Conservation (phyloP, 2,113 vertebrate genomes). For the Microcebus murinus region DNA sequence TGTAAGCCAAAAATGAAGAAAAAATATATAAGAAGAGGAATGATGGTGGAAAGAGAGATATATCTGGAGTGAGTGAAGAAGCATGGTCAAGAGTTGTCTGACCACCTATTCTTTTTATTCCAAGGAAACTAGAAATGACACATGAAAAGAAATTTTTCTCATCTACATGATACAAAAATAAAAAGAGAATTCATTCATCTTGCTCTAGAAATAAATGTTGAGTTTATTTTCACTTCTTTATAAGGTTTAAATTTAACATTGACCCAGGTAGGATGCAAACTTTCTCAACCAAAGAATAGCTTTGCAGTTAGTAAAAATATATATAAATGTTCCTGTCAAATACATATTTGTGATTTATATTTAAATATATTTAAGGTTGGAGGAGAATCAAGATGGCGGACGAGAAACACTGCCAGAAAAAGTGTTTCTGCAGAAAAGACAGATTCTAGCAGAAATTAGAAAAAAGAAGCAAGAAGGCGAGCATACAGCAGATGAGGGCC, state of each 20-base stretch:
- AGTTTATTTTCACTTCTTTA: constrained; percentile 23
- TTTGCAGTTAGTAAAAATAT: neutral
- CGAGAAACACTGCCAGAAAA: too few species aligned
- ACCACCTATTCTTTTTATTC: neutral
- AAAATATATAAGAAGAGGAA: neutral
- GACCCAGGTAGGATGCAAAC: neutral
- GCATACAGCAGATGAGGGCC: too few species aligned
- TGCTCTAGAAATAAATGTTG: neutral
- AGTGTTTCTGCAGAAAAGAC: too few species aligned
- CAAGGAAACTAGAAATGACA: neutral
- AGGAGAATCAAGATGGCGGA: too few species aligned
- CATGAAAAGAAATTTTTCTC: neutral
- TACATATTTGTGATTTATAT: neutral
- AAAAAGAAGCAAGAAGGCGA: too few species aligned
- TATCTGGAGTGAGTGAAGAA: neutral
- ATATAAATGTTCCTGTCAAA: neutral
- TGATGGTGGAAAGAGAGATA: neutral
- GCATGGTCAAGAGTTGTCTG: neutral
- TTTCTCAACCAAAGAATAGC: neutral
- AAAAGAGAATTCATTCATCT: neutral
- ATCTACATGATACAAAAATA: neutral
- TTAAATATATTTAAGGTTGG: neutral
- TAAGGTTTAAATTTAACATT: constrained; percentile 40
- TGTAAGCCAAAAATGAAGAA: neutral
- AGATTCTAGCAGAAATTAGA: too few species aligned